Base-by-base conservation (phyloP, 2,797 vertebrate species). In the Neostethus bicornis region DNA sequence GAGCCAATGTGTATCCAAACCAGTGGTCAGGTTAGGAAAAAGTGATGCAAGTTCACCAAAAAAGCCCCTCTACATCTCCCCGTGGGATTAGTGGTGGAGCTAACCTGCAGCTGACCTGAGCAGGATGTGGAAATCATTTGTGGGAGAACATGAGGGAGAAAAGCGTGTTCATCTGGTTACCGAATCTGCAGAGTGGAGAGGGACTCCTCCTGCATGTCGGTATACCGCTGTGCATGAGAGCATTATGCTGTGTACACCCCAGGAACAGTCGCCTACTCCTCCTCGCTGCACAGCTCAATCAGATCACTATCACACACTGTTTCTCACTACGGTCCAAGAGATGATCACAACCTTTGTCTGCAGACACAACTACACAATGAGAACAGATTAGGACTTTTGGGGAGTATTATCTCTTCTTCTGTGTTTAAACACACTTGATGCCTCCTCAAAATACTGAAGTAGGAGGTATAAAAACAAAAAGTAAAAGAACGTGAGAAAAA, bases 51-150 rank as follows among this genome's bases (percentile, higher is more conserved):
- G 59, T 69, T 74, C 58, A 41, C 67, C 19, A 35, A 48, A n/a
- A n/a, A n/a, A 57, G 16, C 56, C 66, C 57, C 51, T 1, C 0
- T 62, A 69, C 79, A 34, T 51, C 66, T 39, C 29, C 48, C 51
- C 73, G 70, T 50, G 73, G 71, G 78, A 75, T 60, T 47, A 75
- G 73, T 65, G 79, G 67, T 49, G 9, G 57, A 70, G 67, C 41
- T 79, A 84, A 83, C 85, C 85, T 66, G 12, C 57, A 51, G 19
- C 55, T 73, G 79, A 84, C 84, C 85, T 72, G 50, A 69, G 74
- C 73, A 19, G 43, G 25, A 79, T 85, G 85, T 61, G 83, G 62
- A 88, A 85, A 68, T 66, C 82, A 86, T 87, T 80, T 78, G 83
- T 43, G 55, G 62, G 68, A 70, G 59, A 54, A 61, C 62, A 49